These are phyloP conservation scores for Clitarchus hookeri DNA, from an alignment of 2,888 invertebrate species.

Conservation along the genomic window DNA sequence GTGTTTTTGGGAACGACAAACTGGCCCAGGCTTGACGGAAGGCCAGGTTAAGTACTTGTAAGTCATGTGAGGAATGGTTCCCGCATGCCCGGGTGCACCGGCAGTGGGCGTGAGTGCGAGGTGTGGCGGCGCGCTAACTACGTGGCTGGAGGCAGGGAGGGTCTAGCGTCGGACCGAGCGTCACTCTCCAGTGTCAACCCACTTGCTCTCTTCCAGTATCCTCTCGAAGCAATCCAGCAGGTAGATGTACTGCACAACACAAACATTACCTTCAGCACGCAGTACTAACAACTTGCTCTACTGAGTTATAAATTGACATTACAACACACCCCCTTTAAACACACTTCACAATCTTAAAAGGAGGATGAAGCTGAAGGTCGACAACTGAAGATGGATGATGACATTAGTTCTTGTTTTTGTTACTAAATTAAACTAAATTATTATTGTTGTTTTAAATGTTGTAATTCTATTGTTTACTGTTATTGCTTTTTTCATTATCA, in stretches of 20 bases:
- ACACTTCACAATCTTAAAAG: too few species aligned
- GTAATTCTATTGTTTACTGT: too few species aligned
- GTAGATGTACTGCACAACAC: slow-evolving; percentile 74
- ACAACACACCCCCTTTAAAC: neutral
- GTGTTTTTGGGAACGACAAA: too few species aligned
- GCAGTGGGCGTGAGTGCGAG: neutral
- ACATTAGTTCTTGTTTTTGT: too few species aligned
- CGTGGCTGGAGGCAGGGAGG: slow-evolving; percentile 31
- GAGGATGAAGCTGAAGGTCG: too few species aligned
- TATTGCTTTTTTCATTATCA: too few species aligned
- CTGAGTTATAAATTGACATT: neutral
- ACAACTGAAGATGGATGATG: too few species aligned
- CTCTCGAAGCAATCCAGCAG: slow-evolving; percentile 94
- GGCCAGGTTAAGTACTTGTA: neutral
- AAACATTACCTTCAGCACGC: neutral
- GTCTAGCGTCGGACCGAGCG: slow-evolving; percentile 41
- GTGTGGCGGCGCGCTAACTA: slow-evolving; percentile 1
- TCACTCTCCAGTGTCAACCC: slow-evolving; percentile 83
- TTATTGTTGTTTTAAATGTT: too few species aligned
- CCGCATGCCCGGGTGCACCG: too few species aligned
- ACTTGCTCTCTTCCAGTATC: slow-evolving; percentile 89
- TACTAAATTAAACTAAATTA: too few species aligned
- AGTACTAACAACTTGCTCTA: neutral
- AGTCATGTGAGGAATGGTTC: too few species aligned
- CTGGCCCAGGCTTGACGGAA: neutral